Conservation (phyloP, 2,113 vertebrate genomes). For the Circaetus gallicus region DNA sequence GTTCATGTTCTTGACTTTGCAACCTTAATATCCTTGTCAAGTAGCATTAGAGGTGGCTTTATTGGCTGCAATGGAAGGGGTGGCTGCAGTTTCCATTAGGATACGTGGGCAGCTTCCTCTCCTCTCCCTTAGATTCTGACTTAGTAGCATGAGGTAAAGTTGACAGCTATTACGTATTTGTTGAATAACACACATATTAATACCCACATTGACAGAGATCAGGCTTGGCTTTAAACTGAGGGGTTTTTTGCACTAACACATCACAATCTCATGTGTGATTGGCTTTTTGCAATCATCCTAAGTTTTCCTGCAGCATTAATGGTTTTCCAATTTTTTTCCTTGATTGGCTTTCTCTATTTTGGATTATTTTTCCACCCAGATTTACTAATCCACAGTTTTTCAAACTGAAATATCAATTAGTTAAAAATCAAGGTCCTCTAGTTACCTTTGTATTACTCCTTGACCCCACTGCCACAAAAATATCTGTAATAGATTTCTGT, state of each 20-base stretch:
- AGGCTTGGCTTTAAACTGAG: neutral
- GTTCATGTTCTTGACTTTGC: neutral
- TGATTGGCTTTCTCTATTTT: neutral
- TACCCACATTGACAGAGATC: neutral
- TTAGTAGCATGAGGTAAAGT: neutral
- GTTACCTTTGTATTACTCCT: neutral
- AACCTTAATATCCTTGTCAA: neutral
- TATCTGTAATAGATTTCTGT: neutral
- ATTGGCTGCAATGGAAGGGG: neutral
- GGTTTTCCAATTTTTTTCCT: neutral
- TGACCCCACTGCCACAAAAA: neutral
- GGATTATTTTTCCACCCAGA: neutral
- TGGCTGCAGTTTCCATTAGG: neutral
- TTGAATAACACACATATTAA: neutral
- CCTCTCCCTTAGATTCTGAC: neutral
- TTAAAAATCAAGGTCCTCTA: neutral
- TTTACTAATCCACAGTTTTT: neutral
- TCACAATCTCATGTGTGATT: neutral
- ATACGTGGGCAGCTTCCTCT: rapidly evolving
- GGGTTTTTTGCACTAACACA: neutral
- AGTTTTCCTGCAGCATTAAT: neutral
- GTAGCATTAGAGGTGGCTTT: neutral
- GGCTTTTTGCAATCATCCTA: neutral
- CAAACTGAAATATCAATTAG: neutral
- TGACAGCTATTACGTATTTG: neutral